These are phyloP conservation scores for Leptinotarsa peninsularis DNA, from an alignment of 2,888 invertebrate genomes.

Conservation along the genomic window DNA sequence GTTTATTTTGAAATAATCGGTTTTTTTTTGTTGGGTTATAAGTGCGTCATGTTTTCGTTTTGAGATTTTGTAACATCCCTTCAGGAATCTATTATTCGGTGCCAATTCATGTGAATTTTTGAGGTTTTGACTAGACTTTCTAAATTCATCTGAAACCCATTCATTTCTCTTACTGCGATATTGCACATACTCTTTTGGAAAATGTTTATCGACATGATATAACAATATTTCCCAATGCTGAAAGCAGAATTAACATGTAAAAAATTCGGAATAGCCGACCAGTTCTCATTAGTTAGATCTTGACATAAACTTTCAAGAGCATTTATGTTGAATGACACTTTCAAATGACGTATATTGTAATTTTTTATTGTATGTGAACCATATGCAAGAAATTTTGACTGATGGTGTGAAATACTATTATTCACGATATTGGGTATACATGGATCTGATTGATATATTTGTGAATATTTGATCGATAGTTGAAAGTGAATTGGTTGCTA, in stretches of 20 bases:
- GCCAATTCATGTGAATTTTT: too few species aligned
- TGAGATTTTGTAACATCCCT: background rate
- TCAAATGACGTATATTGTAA: too few species aligned
- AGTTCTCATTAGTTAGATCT: too few species aligned
- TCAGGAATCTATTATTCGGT: background rate
- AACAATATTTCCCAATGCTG: background rate
- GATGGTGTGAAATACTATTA: too few species aligned
- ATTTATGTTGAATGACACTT: too few species aligned
- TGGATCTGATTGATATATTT: constrained; percentile 5
- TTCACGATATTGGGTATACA: background rate
- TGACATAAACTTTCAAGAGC: too few species aligned
- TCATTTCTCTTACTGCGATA: background rate
- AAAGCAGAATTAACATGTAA: background rate
- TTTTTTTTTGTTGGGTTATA: too few species aligned
- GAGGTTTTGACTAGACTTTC: background rate
- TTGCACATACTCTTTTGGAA: too few species aligned
- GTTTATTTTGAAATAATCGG: too few species aligned
- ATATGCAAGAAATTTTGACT: too few species aligned
- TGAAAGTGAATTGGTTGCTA: constrained; percentile 8
- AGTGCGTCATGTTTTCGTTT: background rate
- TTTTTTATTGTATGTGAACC: too few species aligned
- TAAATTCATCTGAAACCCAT: background rate
- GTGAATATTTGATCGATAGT: constrained; percentile 12
- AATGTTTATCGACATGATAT: background rate
- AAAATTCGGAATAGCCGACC: too few species aligned